Evolutionary conservation across 2,888 invertebrate species (phyloP).

Genomic region (Euplagia quadripunctaria): DNA sequence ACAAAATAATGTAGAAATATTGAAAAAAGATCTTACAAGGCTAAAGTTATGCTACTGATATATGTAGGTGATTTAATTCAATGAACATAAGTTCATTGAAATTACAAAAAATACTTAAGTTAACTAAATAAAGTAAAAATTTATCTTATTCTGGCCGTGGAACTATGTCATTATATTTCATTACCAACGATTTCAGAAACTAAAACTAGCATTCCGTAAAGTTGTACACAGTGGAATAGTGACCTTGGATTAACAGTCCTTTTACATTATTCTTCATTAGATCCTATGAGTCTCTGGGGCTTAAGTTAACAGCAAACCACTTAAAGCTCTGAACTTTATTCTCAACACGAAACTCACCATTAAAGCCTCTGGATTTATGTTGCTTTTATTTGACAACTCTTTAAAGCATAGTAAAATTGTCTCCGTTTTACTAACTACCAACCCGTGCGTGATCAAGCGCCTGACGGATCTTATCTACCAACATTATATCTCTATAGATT

Average conservation of each 20-base stretch:
- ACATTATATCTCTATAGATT: not conserved
- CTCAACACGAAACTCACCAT: constrained; percentile 39
- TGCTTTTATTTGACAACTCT: constrained; percentile 54
- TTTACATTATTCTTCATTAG: constrained; percentile 50
- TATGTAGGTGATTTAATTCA: too few relatives aligned
- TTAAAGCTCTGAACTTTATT: constrained; percentile 51
- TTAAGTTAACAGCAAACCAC: constrained; percentile 43
- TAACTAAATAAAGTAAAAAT: not conserved
- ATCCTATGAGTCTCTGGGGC: constrained; percentile 36
- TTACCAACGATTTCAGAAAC: not conserved
- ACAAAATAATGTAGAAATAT: too few relatives aligned
- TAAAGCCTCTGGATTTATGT: constrained; percentile 47
- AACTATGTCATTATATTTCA: not conserved
- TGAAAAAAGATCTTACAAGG: too few relatives aligned
- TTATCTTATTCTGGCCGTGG: not conserved
- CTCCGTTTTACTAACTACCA: constrained; percentile 31
- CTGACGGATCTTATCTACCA: constrained; percentile 20
- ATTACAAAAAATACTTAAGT: too few relatives aligned
- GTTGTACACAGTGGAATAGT: constrained; percentile 8
- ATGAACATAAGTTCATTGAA: too few relatives aligned
- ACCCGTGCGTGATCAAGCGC: constrained; percentile 29
- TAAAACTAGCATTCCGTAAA: not conserved
- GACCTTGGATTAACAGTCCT: constrained; percentile 35
- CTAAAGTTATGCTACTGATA: too few relatives aligned
- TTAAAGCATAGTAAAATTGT: constrained; percentile 43